Conservation (phyloP, 64 coral and sea anemone genomes). For the Exaiptasia diaphana region DNA sequence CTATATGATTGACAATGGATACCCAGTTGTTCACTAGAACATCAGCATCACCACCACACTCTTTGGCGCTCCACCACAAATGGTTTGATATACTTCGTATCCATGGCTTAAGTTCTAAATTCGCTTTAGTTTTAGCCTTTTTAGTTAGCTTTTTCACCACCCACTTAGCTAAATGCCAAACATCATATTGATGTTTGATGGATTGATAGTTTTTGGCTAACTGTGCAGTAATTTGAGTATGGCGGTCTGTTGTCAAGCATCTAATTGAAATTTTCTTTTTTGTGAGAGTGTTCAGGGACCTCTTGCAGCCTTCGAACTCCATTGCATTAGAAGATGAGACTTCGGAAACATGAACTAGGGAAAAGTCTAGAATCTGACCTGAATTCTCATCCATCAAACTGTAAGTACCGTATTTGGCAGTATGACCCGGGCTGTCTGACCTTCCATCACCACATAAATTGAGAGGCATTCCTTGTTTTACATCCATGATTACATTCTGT, state of each 20-base stretch:
- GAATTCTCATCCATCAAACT: not conserved
- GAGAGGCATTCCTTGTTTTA: not conserved
- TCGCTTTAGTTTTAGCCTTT: not conserved
- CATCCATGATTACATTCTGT: not conserved
- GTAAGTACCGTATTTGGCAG: not conserved
- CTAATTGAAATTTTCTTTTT: no score
- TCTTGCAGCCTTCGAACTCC: not conserved
- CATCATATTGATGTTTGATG: no score
- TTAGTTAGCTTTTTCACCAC: not conserved
- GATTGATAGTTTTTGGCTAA: no score
- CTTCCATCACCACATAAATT: not conserved
- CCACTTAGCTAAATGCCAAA: no score
- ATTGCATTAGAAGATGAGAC: not conserved
- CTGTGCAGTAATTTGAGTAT: no score
- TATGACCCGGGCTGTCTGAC: constrained; percentile 1
- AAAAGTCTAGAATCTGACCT: not conserved
- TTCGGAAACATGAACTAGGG: not conserved
- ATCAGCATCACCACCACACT: not conserved
- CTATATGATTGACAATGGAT: no score
- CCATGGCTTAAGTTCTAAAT: not conserved
- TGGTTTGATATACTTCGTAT: not conserved
- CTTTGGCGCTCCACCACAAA: not conserved
- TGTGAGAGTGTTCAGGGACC: no score
- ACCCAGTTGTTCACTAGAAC: no score
- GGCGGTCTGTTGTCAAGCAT: no score